phyloP scores from a whole-genome alignment of 2,113 vertebrate species.

The Chaenocephalus aceratus region DNA sequence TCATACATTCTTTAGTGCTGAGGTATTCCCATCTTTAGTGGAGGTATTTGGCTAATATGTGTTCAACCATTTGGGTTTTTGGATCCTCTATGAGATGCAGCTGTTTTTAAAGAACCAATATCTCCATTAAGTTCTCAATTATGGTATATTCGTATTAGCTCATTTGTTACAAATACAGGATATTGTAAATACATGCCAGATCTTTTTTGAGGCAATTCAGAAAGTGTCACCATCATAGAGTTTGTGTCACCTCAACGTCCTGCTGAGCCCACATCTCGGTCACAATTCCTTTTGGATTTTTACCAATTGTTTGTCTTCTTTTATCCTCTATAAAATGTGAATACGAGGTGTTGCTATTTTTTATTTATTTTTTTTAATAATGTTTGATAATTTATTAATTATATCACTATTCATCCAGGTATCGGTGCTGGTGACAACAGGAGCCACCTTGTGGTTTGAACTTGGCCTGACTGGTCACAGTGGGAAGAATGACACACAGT shows the following conservation, averaged over 20 bases:
- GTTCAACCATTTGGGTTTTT: neutral
- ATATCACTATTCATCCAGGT: too few species aligned
- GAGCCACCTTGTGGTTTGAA: slow-evolving; percentile 55
- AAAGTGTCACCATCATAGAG: neutral
- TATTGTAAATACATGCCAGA: neutral
- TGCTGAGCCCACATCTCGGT: too few species aligned
- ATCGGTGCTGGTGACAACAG: slow-evolving; percentile 24
- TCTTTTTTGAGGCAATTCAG: neutral
- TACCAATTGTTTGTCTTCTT: too few species aligned
- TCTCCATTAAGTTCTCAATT: neutral
- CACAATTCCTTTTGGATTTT: too few species aligned
- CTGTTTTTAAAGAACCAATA: neutral
- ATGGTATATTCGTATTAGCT: neutral
- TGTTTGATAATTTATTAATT: too few species aligned
- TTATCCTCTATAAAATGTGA: too few species aligned
- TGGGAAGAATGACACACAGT: neutral
- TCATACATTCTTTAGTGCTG: neutral
- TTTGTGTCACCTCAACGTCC: too few species aligned
- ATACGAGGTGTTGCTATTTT: neutral
- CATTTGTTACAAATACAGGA: neutral
- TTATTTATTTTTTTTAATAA: neutral
- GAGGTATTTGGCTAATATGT: neutral
- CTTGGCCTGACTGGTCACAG: neutral
- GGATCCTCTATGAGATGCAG: neutral
- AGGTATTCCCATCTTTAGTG: neutral